Conservation (phyloP, 2,113 vertebrate species). For the Pavo muticus region DNA sequence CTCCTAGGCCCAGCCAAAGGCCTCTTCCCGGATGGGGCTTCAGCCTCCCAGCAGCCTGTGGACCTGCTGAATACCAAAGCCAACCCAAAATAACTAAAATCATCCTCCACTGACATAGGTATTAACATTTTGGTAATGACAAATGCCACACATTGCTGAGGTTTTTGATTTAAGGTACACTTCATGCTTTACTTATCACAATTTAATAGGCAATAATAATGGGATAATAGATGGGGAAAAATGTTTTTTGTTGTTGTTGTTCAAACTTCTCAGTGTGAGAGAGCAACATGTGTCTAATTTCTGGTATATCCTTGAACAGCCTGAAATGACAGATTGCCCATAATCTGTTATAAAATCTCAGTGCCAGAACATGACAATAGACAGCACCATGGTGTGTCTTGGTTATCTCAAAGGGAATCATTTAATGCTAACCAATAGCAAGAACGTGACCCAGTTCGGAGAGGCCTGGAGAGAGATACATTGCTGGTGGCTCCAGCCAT, state of each 20-base stretch:
- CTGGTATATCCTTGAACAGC: slow-evolving; percentile 47
- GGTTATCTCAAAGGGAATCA: slow-evolving; percentile 39
- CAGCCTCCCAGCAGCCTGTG: not conserved
- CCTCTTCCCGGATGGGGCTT: not conserved
- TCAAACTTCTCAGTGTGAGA: not conserved
- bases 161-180: not conserved
- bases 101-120: not conserved
- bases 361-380: slow-evolving; percentile 55
- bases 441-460: slow-evolving; percentile 62
- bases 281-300: slow-evolving; percentile 56
- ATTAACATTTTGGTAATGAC: not conserved
- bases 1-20: not conserved
- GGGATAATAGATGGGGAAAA: not conserved
- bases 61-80: not conserved
- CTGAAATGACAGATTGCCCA: slow-evolving; percentile 58
- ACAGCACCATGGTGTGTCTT: not conserved
- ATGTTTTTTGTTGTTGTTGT: not conserved
- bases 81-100: not conserved
- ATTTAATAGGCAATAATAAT: not conserved
- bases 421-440: slow-evolving; percentile 31
- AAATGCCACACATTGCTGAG: not conserved
- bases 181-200: not conserved
- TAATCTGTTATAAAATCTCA: slow-evolving; percentile 47
- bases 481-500: slow-evolving; percentile 55
- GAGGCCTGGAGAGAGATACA: slow-evolving; percentile 60